phyloP scores from a whole-genome alignment of 2,888 invertebrate species.

The Theretra japonica region DNA sequence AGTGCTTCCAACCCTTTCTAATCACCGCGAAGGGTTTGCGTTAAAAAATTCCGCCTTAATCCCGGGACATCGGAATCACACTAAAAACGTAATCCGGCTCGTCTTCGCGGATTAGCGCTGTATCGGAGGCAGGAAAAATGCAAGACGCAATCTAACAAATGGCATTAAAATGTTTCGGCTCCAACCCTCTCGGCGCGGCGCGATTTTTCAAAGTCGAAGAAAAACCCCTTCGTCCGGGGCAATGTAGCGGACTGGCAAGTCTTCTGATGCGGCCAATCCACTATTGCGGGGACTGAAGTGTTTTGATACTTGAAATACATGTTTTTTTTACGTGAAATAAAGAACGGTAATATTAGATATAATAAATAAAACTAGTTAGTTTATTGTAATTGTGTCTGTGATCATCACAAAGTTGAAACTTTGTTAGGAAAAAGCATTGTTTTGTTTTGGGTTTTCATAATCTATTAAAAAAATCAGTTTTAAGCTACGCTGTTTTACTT shows the following conservation, averaged over 20 bases:
- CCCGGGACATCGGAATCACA: slow-evolving; percentile 77
- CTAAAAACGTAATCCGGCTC: slow-evolving; percentile 79
- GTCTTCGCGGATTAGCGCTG: slow-evolving; percentile 83
- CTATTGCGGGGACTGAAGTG: slow-evolving; percentile 41
- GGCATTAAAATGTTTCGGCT: slow-evolving; percentile 84
- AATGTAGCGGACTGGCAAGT: slow-evolving; percentile 83
- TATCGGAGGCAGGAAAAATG: slow-evolving; percentile 76
- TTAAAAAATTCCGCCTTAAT: slow-evolving; percentile 79
- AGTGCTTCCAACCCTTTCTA: slow-evolving; percentile 80
- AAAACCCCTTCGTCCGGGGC: slow-evolving; percentile 78
- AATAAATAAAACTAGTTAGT: too few relatives aligned
- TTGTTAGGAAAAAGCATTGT: too few relatives aligned
- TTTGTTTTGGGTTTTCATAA: too few relatives aligned
- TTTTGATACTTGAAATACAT: slow-evolving; percentile 68
- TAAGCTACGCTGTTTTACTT: too few relatives aligned
- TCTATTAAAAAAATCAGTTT: too few relatives aligned
- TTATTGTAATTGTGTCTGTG: too few relatives aligned
- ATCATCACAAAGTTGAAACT: too few relatives aligned
- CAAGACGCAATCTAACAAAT: slow-evolving; percentile 85
- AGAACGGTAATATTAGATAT: background rate
- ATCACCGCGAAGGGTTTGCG: slow-evolving; percentile 70
- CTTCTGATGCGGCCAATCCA: slow-evolving; percentile 74
- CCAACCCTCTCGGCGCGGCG: slow-evolving; percentile 78
- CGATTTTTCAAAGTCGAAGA: slow-evolving; percentile 83
- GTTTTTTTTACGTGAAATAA: slow-evolving; percentile 32